A percentile compares a stretch with the other conserved stretches of the same genome.
Conservation (phyloP, 2,113 vertebrate genomes). For the Glaucidium brasilianum region DNA sequence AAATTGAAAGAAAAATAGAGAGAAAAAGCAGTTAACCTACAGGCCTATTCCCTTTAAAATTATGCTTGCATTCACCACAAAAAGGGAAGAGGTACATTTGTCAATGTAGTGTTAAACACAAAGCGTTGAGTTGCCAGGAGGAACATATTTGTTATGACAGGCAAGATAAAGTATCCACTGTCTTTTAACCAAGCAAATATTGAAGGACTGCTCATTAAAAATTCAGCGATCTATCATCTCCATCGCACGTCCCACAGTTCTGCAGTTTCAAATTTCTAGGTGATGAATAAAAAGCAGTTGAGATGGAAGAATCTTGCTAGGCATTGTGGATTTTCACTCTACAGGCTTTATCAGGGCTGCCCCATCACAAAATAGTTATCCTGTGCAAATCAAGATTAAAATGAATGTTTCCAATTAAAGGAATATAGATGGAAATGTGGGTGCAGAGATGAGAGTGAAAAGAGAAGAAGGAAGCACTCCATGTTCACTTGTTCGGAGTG, state of each 20-base stretch:
- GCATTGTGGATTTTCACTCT: background rate
- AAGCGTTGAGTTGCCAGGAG: background rate
- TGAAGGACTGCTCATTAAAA: slow-evolving; percentile 31
- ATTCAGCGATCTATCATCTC: slow-evolving; percentile 1
- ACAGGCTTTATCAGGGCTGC: background rate
- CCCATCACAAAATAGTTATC: background rate
- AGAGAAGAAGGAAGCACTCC: background rate
- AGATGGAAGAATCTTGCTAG: background rate
- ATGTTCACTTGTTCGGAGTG: background rate
- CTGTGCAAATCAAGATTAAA: background rate
- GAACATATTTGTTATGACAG: slow-evolving; percentile 54
- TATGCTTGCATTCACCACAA: background rate
- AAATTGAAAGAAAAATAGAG: background rate
- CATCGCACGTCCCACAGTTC: background rate
- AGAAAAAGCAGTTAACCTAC: background rate
- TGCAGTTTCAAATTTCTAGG: background rate
- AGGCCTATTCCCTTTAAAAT: background rate
- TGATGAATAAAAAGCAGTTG: background rate
- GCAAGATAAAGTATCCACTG: slow-evolving; percentile 17
- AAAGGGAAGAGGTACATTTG: background rate
- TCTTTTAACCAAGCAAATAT: slow-evolving; percentile 22
- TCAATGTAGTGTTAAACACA: background rate
- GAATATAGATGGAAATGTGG: background rate
- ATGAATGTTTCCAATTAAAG: background rate
- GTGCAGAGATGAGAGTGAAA: background rate